Evolutionary conservation across 2,113 vertebrate genomes (phyloP), one percentile per base, ranked within the genome.

Genomic region (Penelope pileata): DNA sequence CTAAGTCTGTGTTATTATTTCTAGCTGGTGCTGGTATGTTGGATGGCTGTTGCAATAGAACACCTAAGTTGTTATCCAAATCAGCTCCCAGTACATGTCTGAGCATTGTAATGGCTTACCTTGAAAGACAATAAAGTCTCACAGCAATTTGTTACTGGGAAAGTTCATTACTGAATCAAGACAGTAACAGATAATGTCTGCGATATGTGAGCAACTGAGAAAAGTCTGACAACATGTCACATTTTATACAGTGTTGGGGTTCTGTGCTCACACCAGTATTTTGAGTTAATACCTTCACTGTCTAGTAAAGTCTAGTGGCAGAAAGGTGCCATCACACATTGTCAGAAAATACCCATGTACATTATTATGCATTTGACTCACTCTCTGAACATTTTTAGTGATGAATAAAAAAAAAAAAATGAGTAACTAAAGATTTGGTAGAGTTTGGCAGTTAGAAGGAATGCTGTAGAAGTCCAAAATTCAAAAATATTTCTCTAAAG

Each of bases 271-370:
- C 42, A 91, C 67, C 50, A 38, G 73, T 48, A 45, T 77, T 86
- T 94, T 90, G 72, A 89, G 68, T 94, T 89, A 78, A 58, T 81
- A 78, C 69, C 68, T 92, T 75, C 43, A 87, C 38, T 81, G 60
- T 92, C 63, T 96, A 89, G 89, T 93, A 94, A 94, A 84, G 83
- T 84, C 86, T 24, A 86, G 88, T 82, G 72, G 80, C 84, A 68
- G 91, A 90, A 93, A 95, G 64, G 77, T 94, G 75, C 69, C 79
- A 84, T 91, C 27, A 54, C 83, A 91, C 74, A 69, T 60, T 96
- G 83, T 94, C 96, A 95, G 90, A 96, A 96, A 93, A 83, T 82
- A 93, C 76, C 83, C 81, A 43, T 47, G 75, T 83, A 91, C 42
- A 24, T 95, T 92, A 93, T 68, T 64, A 72, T 59, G 77, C 69